Percentiles rank a stretch among this genome's conserved stretches.
Conservation (phyloP, 2,888 invertebrate species). For the Eilema sororculum region DNA sequence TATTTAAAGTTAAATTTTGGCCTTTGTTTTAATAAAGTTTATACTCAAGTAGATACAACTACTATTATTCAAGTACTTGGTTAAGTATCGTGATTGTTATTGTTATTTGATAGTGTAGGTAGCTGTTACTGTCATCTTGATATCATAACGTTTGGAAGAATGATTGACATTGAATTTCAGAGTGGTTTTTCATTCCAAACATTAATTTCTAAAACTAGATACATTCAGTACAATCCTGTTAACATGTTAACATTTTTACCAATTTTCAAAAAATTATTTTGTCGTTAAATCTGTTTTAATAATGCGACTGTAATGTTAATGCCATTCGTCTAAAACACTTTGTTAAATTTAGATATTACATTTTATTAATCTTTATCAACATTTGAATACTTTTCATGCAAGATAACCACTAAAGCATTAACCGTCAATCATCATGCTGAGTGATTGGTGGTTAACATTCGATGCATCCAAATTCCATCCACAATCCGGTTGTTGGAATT, state of each 20-base stretch:
- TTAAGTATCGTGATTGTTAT: constrained; percentile 34
- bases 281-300: too few relatives aligned
- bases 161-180: constrained; percentile 43
- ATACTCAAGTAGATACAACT: too few relatives aligned
- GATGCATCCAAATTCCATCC: constrained; percentile 19
- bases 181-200: constrained; percentile 26
- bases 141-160: constrained; percentile 49
- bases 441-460: constrained; percentile 26
- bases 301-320: too few relatives aligned
- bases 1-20: neutral
- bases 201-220: neutral
- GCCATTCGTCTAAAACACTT: neutral
- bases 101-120: constrained; percentile 64
- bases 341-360: neutral
- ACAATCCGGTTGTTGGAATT: constrained; percentile 29
- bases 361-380: neutral
- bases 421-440: constrained; percentile 17
- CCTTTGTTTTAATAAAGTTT: constrained; percentile 7
- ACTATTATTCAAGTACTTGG: constrained; percentile 21
- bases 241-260: neutral
- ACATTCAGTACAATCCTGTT: too few relatives aligned
- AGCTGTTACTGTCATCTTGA: constrained; percentile 56
- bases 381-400: neutral
- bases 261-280: neutral
- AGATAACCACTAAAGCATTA: constrained; percentile 7